Evolutionary conservation across 2,888 invertebrate species (phyloP).

Genomic region (Xylota sylvarum): DNA sequence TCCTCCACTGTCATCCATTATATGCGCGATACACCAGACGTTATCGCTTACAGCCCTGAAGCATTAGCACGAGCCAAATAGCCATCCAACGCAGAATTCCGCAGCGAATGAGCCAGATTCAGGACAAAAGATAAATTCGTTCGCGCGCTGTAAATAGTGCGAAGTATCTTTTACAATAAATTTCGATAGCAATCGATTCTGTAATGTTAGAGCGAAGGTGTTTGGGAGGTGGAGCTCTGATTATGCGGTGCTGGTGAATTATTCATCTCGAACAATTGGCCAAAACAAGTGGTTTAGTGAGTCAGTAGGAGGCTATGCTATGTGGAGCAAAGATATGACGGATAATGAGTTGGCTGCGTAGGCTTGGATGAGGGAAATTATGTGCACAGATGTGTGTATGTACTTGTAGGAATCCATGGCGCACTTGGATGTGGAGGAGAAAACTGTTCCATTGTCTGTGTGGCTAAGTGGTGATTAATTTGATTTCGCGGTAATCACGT

Average conservation of each 20-base stretch:
- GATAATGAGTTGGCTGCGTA: slow-evolving; percentile 42
- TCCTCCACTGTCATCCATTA: slow-evolving; percentile 15
- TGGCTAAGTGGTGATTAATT: not conserved
- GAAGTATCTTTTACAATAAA: slow-evolving; percentile 67
- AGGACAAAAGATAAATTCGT: slow-evolving; percentile 60
- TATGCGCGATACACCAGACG: no score
- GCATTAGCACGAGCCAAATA: slow-evolving; percentile 39
- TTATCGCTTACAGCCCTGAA: slow-evolving; percentile 19
- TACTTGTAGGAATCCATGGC: no score
- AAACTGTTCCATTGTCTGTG: not conserved
- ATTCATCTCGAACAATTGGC: slow-evolving; percentile 61
- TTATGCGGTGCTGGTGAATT: slow-evolving; percentile 48
- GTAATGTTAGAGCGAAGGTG: slow-evolving; percentile 46
- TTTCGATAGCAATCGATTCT: slow-evolving; percentile 72
- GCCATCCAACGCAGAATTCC: slow-evolving; percentile 40
- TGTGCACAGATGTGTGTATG: not conserved
- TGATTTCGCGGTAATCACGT: not conserved
- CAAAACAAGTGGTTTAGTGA: slow-evolving; percentile 54
- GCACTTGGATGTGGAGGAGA: not conserved
- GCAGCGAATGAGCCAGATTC: slow-evolving; percentile 60
- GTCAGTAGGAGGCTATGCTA: slow-evolving; percentile 33
- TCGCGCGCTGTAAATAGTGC: slow-evolving; percentile 51
- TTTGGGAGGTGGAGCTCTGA: slow-evolving; percentile 32
- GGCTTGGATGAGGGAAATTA: slow-evolving; percentile 8
- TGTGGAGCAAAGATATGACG: slow-evolving; percentile 57